Conservation (phyloP, 2,113 vertebrate species). For the Sigmodon hispidus region DNA sequence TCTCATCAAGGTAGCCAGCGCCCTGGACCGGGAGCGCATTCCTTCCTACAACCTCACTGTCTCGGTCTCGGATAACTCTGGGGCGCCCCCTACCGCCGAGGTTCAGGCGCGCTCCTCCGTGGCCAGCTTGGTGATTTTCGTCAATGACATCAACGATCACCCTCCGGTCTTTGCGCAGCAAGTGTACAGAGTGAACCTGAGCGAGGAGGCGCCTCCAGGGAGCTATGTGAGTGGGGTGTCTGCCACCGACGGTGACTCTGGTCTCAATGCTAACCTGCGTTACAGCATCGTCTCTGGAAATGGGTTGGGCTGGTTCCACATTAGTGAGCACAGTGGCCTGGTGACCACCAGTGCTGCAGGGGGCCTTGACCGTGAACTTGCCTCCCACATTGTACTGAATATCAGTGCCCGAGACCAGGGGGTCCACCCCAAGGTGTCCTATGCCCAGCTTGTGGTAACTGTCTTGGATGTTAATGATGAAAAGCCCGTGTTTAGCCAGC, state of each 20-base stretch:
- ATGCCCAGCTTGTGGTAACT: constrained; percentile 92
- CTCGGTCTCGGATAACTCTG: constrained; percentile 92
- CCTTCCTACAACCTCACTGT: constrained; percentile 98
- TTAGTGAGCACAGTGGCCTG: constrained; percentile 97
- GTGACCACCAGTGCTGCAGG: constrained; percentile 87
- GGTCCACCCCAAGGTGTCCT: constrained; percentile 95
- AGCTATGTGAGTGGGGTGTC: constrained; percentile 97
- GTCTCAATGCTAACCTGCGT: constrained; percentile 96
- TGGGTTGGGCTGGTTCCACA: constrained; percentile 94
- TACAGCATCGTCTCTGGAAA: constrained; percentile 98
- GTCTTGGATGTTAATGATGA: constrained; percentile 96
- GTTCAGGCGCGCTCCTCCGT: constrained; percentile 92
- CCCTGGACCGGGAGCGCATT: constrained; percentile 96
- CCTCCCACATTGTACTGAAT: constrained; percentile 94
- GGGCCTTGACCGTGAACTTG: constrained; percentile 92
- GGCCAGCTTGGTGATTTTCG: constrained; percentile 96
- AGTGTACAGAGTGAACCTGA: constrained; percentile 93
- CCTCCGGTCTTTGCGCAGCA: constrained; percentile 94
- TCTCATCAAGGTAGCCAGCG: constrained; percentile 96
- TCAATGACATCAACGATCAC: constrained; percentile 98
- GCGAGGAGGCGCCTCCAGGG: constrained; percentile 94
- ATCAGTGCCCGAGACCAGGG: constrained; percentile 98
- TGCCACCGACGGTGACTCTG: constrained; percentile 96
- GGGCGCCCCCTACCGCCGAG: constrained; percentile 59
- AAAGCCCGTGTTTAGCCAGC: constrained; percentile 91